Evolutionary conservation across 2,797 vertebrate genomes (phyloP).

Genomic region (Sphenopsis melanotis): DNA sequence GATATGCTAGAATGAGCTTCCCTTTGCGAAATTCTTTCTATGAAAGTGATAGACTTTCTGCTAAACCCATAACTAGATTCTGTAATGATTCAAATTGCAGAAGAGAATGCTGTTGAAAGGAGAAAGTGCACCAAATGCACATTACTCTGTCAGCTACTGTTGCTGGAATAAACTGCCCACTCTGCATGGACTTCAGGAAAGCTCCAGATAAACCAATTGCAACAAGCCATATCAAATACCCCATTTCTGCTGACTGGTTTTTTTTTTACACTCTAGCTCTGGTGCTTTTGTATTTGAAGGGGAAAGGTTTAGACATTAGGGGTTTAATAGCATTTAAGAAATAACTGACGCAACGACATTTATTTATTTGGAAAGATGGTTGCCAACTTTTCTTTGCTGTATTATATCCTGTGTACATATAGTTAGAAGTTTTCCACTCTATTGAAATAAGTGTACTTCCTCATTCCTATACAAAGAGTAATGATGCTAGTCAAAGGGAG

Average conservation of each 20-base stretch:
- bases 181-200: conserved; percentile 65
- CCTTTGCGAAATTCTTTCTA: not conserved
- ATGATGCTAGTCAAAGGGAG: not conserved
- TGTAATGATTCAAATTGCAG: not conserved
- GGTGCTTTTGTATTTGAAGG: conserved; percentile 25
- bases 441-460: not conserved
- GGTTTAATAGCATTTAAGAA: not conserved
- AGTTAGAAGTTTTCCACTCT: not conserved
- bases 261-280: not conserved
- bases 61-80: not conserved
- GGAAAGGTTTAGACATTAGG: not conserved
- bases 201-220: conserved; percentile 24
- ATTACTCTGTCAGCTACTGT: conserved; percentile 53
- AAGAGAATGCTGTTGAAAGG: conserved; percentile 9
- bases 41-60: not conserved
- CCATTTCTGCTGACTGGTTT: conserved; percentile 35
- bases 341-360: not conserved
- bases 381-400: not conserved
- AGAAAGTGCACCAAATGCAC: conserved; percentile 20
- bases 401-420: not conserved
- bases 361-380: not conserved
- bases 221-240: conserved; percentile 21
- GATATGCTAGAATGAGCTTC: not conserved
- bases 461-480: not conserved
- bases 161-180: conserved; percentile 44